phyloP scores from a whole-genome alignment of 2,797 vertebrate genomes.

The Chiropotes sagulatus region DNA sequence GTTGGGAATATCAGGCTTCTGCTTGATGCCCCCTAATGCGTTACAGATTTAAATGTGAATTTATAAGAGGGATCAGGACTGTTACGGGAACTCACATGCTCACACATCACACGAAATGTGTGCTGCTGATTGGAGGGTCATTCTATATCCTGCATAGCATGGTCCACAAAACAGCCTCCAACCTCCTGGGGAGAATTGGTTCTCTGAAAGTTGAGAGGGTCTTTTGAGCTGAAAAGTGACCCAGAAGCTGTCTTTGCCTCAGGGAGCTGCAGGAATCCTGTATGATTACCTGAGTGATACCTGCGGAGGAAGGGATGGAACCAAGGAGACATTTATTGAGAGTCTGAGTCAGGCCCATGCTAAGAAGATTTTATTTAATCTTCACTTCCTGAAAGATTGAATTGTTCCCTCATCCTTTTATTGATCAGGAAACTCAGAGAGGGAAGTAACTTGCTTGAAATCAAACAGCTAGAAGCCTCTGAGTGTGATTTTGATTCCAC shows the following conservation, averaged over 20 bases:
- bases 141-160: background rate
- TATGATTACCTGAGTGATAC: background rate
- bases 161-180: background rate
- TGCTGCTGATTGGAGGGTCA: background rate
- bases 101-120: fast-evolving
- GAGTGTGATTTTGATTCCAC: background rate
- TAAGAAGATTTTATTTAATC: background rate
- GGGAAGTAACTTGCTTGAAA: background rate
- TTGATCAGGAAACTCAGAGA: background rate
- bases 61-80: background rate
- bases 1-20: background rate
- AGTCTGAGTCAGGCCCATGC: background rate
- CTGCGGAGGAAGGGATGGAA: background rate
- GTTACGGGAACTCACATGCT: background rate
- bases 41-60: background rate
- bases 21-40: background rate
- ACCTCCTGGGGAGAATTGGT: background rate
- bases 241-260: background rate
- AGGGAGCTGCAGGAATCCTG: background rate
- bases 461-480: background rate
- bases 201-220: background rate
- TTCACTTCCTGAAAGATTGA: background rate
- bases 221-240: background rate
- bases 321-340: background rate
- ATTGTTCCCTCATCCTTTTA: background rate